phyloP scores from a whole-genome alignment of 1,140 invertebrate genomes.

The Drosophila sulfurigaster region DNA sequence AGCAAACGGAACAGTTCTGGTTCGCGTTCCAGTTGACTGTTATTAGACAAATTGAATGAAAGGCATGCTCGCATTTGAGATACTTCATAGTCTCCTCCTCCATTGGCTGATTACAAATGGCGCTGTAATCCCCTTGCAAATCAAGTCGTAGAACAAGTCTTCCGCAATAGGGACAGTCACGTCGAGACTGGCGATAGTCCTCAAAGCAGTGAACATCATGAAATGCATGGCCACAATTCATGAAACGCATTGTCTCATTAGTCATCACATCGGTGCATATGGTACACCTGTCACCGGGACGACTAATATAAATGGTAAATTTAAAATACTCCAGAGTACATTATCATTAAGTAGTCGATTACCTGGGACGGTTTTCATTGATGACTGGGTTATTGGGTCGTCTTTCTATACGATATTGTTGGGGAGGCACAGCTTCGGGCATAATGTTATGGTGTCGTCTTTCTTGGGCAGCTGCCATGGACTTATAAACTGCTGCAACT shows the following conservation, averaged over 20 bases:
- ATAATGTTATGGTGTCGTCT: too few relatives aligned
- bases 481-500: too few relatives aligned
- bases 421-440: too few relatives aligned
- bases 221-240: slow-evolving; percentile 62
- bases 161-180: slow-evolving; percentile 50
- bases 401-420: too few relatives aligned
- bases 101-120: slow-evolving; percentile 47
- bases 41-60: slow-evolving; percentile 37
- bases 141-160: not conserved
- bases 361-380: not conserved
- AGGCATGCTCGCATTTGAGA: slow-evolving; percentile 50
- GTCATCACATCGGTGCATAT: slow-evolving; percentile 15
- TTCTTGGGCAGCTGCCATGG: too few relatives aligned
- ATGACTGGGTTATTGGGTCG: not conserved
- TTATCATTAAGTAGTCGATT: too few relatives aligned
- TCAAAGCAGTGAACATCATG: slow-evolving; percentile 44
- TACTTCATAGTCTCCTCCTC: slow-evolving; percentile 1
- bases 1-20: too few relatives aligned
- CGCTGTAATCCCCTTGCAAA: slow-evolving; percentile 43
- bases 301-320: too few relatives aligned
- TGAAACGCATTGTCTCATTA: slow-evolving; percentile 6
- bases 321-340: too few relatives aligned
- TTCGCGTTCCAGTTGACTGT: too few relatives aligned
- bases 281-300: too few relatives aligned
- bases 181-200: not conserved